Conservation (phyloP, 2,797 vertebrate genomes). For the Anguilla marmorata region DNA sequence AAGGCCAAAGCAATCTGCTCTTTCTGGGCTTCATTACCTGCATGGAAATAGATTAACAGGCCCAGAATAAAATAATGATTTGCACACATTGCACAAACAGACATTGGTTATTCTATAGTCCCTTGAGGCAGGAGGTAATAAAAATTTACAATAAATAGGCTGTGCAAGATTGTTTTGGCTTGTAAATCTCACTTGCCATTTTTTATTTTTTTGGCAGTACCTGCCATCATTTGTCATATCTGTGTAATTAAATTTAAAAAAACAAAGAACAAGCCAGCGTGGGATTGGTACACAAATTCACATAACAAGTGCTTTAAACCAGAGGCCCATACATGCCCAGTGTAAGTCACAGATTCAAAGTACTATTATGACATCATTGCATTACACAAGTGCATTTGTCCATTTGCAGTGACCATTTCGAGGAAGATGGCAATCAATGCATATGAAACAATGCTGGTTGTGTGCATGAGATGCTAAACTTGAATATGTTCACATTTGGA, state of each 20-base stretch:
- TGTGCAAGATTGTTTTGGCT: slow-evolving; percentile 59
- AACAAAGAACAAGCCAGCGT: slow-evolving; percentile 62
- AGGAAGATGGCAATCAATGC: slow-evolving; percentile 44
- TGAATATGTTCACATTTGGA: not conserved
- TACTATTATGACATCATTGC: slow-evolving; percentile 56
- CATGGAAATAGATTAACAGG: slow-evolving; percentile 13
- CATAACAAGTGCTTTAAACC: slow-evolving; percentile 51
- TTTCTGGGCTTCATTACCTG: slow-evolving; percentile 25
- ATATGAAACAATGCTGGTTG: not conserved
- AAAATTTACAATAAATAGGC: slow-evolving; percentile 65
- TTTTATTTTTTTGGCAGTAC: slow-evolving; percentile 62
- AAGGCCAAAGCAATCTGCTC: not conserved
- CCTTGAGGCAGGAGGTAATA: slow-evolving; percentile 48
- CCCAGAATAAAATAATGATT: slow-evolving; percentile 48
- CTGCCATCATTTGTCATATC: slow-evolving; percentile 66
- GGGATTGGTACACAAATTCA: slow-evolving; percentile 57
- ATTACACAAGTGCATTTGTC: slow-evolving; percentile 40
- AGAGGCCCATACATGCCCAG: not conserved
- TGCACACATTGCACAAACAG: slow-evolving; percentile 48
- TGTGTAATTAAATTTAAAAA: slow-evolving; percentile 69
- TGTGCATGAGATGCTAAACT: not conserved
- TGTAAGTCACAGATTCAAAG: slow-evolving; percentile 36
- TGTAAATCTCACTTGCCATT: slow-evolving; percentile 66
- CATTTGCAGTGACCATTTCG: slow-evolving; percentile 43
- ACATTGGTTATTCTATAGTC: slow-evolving; percentile 54